Percentiles rank a stretch among this genome's conserved stretches.
These are phyloP conservation scores for Panopea generosa DNA, from an alignment of 2,888 invertebrate species.

Conservation along the genomic window DNA sequence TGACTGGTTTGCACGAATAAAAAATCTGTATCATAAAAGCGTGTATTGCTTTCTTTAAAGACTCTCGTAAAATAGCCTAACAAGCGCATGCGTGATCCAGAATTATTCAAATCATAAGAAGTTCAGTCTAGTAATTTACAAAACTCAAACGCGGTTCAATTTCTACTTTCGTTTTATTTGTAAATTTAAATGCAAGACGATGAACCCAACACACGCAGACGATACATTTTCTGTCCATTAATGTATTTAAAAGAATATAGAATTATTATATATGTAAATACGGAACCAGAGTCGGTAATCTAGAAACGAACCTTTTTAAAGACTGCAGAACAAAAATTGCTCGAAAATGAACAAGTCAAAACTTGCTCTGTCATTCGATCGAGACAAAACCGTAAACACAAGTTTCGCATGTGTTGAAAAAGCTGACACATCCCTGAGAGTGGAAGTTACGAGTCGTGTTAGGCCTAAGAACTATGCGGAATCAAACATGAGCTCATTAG, in stretches of 20 bases:
- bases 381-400: constrained; percentile 41
- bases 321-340: no score
- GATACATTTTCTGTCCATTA: no score
- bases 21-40: no score
- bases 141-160: constrained; percentile 12
- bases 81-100: neutral
- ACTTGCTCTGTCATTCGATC: constrained; percentile 50
- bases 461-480: constrained; percentile 15
- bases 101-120: neutral
- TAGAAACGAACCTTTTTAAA: no score
- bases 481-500: constrained; percentile 56
- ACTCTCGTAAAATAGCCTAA: no score
- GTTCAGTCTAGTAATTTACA: constrained; percentile 13
- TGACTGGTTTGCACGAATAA: no score
- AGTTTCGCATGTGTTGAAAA: constrained; percentile 6
- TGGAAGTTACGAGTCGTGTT: constrained; percentile 35
- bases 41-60: no score
- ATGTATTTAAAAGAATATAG: no score
- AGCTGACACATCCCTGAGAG: constrained; percentile 31
- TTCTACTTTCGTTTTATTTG: constrained; percentile 17
- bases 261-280: no score
- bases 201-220: no score
- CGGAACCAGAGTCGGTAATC: no score
- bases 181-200: no score
- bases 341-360: constrained; percentile 54